These are phyloP conservation scores for Porites lutea DNA, from an alignment of 64 coral and sea anemone species.

Conservation along the genomic window DNA sequence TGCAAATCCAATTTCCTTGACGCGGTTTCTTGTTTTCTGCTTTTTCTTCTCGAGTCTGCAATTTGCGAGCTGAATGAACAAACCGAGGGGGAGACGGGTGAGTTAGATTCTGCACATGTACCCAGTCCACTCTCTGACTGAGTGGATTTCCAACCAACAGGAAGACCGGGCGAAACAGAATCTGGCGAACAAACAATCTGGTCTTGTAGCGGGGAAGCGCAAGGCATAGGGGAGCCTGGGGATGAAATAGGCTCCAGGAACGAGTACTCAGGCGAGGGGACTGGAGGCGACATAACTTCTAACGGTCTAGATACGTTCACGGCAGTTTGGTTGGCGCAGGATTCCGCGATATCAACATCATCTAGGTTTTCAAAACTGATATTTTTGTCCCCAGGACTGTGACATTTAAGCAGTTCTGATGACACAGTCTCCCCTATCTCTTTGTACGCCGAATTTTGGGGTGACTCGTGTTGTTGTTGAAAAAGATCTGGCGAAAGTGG, in stretches of 20 bases:
- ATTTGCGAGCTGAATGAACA: slow-evolving; percentile 32
- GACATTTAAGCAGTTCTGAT: background rate
- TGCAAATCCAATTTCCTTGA: slow-evolving; percentile 21
- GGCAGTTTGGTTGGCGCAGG: background rate
- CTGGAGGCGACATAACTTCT: slow-evolving; percentile 57
- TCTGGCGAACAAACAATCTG: background rate
- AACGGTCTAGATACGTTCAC: background rate
- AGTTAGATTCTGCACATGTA: background rate
- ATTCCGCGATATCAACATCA: slow-evolving; percentile 7
- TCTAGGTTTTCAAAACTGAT: background rate
- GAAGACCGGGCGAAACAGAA: background rate
- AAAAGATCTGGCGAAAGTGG: background rate
- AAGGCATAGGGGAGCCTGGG: slow-evolving; percentile 7
- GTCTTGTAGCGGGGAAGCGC: background rate
- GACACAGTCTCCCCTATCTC: background rate
- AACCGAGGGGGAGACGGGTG: slow-evolving; percentile 18
- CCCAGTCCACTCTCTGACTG: background rate
- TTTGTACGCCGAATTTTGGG: background rate
- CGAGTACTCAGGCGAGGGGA: slow-evolving; percentile 61
- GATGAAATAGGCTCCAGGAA: slow-evolving; percentile 37
- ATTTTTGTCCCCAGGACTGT: background rate
- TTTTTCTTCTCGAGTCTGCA: background rate
- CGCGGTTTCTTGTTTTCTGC: background rate
- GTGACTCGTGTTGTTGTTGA: background rate
- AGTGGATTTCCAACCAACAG: background rate